Evolutionary conservation across 1,140 invertebrate species (phyloP).

Genomic region (Periplaneta americana): DNA sequence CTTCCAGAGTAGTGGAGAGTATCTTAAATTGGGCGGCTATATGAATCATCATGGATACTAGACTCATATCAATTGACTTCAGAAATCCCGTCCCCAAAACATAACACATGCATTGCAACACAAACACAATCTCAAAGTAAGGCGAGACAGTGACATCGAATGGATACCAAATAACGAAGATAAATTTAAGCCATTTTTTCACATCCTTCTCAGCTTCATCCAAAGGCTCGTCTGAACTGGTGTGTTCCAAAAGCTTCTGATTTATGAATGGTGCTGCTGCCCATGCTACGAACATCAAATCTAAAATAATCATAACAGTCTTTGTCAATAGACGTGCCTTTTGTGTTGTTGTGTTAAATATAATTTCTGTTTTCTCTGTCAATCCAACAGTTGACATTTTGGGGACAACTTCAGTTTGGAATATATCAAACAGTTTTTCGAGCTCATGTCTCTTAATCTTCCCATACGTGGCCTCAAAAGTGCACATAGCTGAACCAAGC

Average conservation of each 20-base stretch:
- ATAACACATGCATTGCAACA: not conserved
- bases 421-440: not conserved
- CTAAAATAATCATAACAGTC: not conserved
- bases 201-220: too few species aligned
- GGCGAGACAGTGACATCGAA: not conserved
- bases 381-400: not conserved
- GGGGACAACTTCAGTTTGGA: not conserved
- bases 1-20: not conserved
- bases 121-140: not conserved
- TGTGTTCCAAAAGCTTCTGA: not conserved
- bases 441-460: not conserved
- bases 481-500: not conserved
- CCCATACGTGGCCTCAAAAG: not conserved
- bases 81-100: not conserved
- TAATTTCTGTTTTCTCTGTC: not conserved
- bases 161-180: not conserved
- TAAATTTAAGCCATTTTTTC: not conserved
- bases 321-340: not conserved
- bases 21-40: not conserved
- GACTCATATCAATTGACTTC: not conserved
- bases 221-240: not conserved
- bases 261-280: not conserved
- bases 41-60: not conserved
- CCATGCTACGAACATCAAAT: not conserved
- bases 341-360: not conserved